phyloP scores from a whole-genome alignment of 2,888 invertebrate genomes.

The Drosophila nr. perissopoda region DNA sequence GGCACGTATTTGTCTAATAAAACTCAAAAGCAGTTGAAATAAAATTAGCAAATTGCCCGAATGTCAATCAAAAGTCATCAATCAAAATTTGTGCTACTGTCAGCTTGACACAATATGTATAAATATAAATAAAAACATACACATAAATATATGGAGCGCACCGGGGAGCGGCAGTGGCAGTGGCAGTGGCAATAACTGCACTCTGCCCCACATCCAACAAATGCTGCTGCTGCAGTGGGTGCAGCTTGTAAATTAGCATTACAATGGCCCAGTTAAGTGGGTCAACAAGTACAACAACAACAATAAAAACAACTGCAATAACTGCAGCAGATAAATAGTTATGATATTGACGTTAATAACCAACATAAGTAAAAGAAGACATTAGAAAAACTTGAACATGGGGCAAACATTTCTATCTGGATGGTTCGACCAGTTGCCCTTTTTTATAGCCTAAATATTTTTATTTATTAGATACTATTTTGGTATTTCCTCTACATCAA shows the following conservation, averaged over 20 bases:
- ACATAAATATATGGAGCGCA: constrained; percentile 33
- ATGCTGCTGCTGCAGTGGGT: constrained; percentile 45
- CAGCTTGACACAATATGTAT: constrained; percentile 64
- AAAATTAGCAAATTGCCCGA: constrained; percentile 79
- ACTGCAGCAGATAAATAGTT: neutral
- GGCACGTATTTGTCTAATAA: constrained; percentile 35
- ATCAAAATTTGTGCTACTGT: constrained; percentile 79
- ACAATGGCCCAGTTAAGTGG: constrained; percentile 66
- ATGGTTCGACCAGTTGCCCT: neutral
- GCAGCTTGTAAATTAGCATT: constrained; percentile 73
- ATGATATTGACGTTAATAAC: constrained; percentile 1
- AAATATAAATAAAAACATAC: constrained; percentile 35
- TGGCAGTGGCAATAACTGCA: constrained; percentile 28
- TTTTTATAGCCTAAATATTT: neutral
- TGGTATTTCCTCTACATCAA: neutral
- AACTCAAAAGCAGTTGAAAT: constrained; percentile 50
- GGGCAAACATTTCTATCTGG: neutral
- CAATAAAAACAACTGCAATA: constrained; percentile 2
- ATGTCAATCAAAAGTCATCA: constrained; percentile 77
- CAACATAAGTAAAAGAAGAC: constrained; percentile 16
- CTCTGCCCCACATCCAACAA: constrained; percentile 21
- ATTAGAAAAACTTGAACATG: neutral
- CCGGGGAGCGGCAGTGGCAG: constrained; percentile 42
- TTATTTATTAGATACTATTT: neutral
- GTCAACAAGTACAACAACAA: constrained; percentile 55